Conservation (phyloP, 1,140 invertebrate genomes). For the Periplaneta americana region DNA sequence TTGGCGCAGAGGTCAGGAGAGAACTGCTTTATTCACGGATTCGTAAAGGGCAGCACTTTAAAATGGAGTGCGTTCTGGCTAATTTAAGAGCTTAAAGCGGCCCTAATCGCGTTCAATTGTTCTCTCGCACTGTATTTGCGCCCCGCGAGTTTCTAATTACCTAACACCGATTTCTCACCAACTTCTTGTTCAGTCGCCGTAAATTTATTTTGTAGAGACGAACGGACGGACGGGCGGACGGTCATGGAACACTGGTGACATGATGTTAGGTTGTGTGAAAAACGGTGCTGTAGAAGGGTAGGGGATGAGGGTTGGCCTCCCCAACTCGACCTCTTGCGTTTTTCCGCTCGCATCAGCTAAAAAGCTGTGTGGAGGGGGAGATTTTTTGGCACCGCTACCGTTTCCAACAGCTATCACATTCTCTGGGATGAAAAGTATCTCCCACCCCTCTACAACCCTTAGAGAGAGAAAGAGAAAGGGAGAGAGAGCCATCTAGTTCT, state of each 20-base stretch:
- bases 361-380: neutral
- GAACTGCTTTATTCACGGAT: too few relatives aligned
- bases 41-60: too few relatives aligned
- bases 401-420: neutral
- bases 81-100: too few relatives aligned
- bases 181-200: too few relatives aligned
- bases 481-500: too few relatives aligned
- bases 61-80: too few relatives aligned
- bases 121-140: too few relatives aligned
- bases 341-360: neutral
- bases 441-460: neutral
- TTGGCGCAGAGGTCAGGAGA: too few relatives aligned
- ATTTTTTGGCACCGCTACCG: neutral
- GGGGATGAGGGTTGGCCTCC: neutral
- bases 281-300: neutral
- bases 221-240: neutral
- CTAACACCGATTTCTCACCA: neutral
- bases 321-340: neutral
- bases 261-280: neutral
- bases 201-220: neutral
- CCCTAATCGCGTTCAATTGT: too few relatives aligned
- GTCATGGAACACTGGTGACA: neutral
- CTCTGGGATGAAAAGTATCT: neutral
- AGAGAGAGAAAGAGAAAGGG: too few relatives aligned
- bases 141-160: neutral